Evolutionary conservation across 1,140 invertebrate genomes (phyloP).

Genomic region (Coptotermes formosanus): DNA sequence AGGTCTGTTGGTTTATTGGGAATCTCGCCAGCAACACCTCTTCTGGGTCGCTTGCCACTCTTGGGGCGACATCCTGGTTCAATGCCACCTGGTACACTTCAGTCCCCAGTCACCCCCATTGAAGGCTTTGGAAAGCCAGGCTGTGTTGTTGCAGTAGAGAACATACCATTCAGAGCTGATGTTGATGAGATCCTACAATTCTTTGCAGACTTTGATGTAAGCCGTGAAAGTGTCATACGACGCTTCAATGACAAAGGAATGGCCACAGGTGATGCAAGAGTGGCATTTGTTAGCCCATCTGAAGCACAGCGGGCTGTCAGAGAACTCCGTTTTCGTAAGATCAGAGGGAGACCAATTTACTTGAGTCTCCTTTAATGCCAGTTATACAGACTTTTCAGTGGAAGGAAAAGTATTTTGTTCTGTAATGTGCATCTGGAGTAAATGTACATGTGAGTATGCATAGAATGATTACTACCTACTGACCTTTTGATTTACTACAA

Average conservation of each 20-base stretch:
- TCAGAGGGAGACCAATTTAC: conserved; percentile 56
- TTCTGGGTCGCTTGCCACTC: background rate
- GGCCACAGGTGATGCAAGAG: conserved; percentile 85
- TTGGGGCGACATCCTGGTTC: conserved; percentile 9
- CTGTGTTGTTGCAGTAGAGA: conserved; percentile 78
- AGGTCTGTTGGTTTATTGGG: conserved; percentile 26
- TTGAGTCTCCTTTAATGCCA: conserved; percentile 42
- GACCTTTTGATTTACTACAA: background rate
- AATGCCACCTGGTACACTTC: background rate
- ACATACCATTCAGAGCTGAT: conserved; percentile 81
- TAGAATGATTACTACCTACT: background rate
- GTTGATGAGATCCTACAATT: conserved; percentile 86
- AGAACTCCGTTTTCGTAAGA: conserved; percentile 54
- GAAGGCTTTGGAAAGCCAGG: conserved; percentile 73
- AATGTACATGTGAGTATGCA: background rate
- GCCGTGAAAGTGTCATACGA: conserved; percentile 74
- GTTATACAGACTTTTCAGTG: background rate
- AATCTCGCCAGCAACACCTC: background rate
- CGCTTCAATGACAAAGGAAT: conserved; percentile 80
- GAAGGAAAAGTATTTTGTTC: background rate
- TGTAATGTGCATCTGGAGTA: background rate
- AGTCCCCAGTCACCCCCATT: conserved; percentile 39
- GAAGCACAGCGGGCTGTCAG: conserved; percentile 74
- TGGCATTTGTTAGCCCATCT: conserved; percentile 71
- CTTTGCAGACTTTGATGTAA: conserved; percentile 73